These are phyloP conservation scores for Matsumurasca onukii DNA, from an alignment of 1,140 invertebrate genomes.

Conservation along the genomic window DNA sequence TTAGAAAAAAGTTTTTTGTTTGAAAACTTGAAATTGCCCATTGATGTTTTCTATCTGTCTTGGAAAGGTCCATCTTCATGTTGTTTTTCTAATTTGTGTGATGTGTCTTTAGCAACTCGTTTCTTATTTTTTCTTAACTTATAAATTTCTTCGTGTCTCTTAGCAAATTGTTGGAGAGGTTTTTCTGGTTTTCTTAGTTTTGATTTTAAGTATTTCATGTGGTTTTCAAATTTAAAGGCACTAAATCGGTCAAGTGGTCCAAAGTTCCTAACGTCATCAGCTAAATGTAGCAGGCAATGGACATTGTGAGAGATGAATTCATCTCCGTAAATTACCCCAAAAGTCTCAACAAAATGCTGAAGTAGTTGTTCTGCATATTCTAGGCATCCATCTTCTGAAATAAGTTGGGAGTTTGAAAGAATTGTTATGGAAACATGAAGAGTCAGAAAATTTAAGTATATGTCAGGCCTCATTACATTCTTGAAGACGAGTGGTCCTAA, in stretches of 20 bases:
- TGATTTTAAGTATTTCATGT: slow-evolving; percentile 2
- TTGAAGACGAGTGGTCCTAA: slow-evolving; percentile 19
- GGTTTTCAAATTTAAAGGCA: slow-evolving; percentile 21
- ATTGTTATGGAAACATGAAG: slow-evolving; percentile 28
- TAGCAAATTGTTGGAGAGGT: slow-evolving; percentile 20
- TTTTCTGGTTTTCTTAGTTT: slow-evolving; percentile 3
- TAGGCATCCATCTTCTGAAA: slow-evolving; percentile 9
- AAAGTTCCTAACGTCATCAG: slow-evolving; percentile 18
- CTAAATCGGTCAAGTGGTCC: slow-evolving; percentile 1
- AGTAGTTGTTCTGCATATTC: slow-evolving; percentile 17
- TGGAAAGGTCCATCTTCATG: slow-evolving; percentile 6
- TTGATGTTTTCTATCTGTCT: neutral
- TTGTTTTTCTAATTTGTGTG: neutral
- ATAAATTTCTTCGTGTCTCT: slow-evolving; percentile 9
- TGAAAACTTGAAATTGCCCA: neutral
- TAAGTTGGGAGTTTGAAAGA: neutral
- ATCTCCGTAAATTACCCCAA: slow-evolving; percentile 20
- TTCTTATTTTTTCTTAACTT: neutral
- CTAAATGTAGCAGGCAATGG: neutral
- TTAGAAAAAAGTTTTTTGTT: slow-evolving; percentile 10
- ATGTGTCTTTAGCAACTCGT: neutral
- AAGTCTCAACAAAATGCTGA: slow-evolving; percentile 23
- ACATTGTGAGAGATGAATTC: slow-evolving; percentile 26
- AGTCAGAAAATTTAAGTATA: slow-evolving; percentile 25
- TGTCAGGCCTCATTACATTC: slow-evolving; percentile 8